Evolutionary conservation across 1,140 invertebrate genomes (phyloP).

Genomic region (Papilio glaucus): DNA sequence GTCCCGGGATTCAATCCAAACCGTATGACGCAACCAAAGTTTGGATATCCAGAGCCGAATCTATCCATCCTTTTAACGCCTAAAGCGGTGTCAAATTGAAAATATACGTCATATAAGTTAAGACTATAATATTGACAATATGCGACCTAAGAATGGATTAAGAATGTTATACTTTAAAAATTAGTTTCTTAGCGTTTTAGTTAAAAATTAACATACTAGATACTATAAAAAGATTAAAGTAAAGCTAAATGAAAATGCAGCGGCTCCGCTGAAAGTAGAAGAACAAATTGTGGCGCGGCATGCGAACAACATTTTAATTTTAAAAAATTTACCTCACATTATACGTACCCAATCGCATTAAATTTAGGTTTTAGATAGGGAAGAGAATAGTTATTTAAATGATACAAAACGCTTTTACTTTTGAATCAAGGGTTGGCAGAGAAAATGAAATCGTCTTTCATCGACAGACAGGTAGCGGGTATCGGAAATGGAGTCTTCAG

Average conservation of each 20-base stretch:
- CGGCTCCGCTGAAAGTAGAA: neutral
- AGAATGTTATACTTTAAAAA: neutral
- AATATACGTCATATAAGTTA: neutral
- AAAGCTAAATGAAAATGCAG: constrained; percentile 21
- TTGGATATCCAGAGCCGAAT: too few species aligned
- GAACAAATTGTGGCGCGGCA: constrained; percentile 3
- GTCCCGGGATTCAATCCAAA: too few species aligned
- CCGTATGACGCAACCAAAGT: too few species aligned
- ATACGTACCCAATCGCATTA: neutral
- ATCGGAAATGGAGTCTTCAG: too few species aligned
- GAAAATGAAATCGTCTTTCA: too few species aligned
- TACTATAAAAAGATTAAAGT: constrained; percentile 15
- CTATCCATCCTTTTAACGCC: too few species aligned
- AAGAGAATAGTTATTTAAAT: too few species aligned
- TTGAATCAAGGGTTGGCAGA: too few species aligned
- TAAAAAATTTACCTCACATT: neutral
- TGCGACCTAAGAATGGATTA: neutral
- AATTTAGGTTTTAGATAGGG: neutral
- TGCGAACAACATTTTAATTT: neutral
- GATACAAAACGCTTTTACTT: too few species aligned
- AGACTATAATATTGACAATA: neutral
- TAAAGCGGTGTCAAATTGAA: too few species aligned
- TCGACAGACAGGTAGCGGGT: too few species aligned
- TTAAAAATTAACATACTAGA: constrained; percentile 24
- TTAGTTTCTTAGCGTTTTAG: neutral